Evolutionary conservation across 2,888 invertebrate genomes (phyloP), one percentile per base, ranked within the genome.

Genomic region (Tetranychus truncatus): DNA sequence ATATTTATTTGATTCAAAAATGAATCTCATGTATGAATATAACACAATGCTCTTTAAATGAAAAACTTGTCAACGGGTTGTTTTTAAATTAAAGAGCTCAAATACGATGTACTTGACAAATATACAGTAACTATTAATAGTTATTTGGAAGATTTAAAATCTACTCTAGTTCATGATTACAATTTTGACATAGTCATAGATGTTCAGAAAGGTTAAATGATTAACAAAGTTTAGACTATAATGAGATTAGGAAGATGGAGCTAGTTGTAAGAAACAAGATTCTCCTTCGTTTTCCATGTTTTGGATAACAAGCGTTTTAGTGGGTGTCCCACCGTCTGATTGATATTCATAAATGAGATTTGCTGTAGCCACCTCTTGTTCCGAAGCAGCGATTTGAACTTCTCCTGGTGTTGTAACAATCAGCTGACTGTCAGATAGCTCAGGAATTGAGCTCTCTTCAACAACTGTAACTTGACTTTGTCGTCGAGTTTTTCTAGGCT

Each of bases 401-500:
- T 75, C 74, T 66, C 72, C 46, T 71, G 74, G 24, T 15, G 73
- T 46, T 11, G 73, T 55, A 66, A 75, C 72, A 45, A 75, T 67
- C 24, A 72, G 20, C 45, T 72, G 72, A 20, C 20, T 20, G 6
- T 65, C 18, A 11, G 45, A 45, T 11, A 65, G 3, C 11, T 73
- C 65, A 4, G 46, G 55, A n/a, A 65, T 66, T 15, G 65, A 21
- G 18, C 11, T 18, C 9, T 67, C 44, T 34, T 74, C 75, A 69
- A 69, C 34, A 69, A 69, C 20, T 20, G 11, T 69, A 20, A 69
- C 34, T 15, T 69, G 69, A 11, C 20, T 45, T 11, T 45, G 74
- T 46, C 72, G 75, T 45, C 34, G 15, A 9, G 79, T 79, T 71
- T 79, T 80, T 45, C 80, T 77, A 11, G 80, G 78, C 65, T 79